phyloP scores from a whole-genome alignment of 2,888 invertebrate genomes.

The Criorhina ranunculi region DNA sequence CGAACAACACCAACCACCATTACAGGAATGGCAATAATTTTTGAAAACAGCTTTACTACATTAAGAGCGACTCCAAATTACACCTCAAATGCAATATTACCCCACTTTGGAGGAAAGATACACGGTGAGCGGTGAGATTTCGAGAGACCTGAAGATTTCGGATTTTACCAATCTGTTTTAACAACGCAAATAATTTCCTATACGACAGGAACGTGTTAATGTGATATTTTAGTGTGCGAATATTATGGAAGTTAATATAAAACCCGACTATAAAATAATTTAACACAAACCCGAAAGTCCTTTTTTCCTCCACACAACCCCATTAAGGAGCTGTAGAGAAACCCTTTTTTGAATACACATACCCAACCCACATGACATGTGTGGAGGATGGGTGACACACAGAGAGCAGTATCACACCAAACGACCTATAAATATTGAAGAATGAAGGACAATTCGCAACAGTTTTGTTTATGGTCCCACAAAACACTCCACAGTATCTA shows the following conservation, averaged over 20 bases:
- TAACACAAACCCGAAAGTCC: slow-evolving; percentile 60
- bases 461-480: slow-evolving; percentile 71
- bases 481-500: slow-evolving; percentile 54
- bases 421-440: slow-evolving; percentile 75
- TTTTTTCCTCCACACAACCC: slow-evolving; percentile 37
- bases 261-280: slow-evolving; percentile 72
- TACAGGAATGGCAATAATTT: slow-evolving; percentile 59
- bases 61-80: slow-evolving; percentile 59
- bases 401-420: slow-evolving; percentile 51
- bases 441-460: slow-evolving; percentile 76
- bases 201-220: slow-evolving; percentile 71
- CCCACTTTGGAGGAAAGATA: slow-evolving; percentile 10
- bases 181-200: slow-evolving; percentile 64
- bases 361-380: slow-evolving; percentile 23
- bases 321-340: slow-evolving; percentile 47
- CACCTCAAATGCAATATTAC: slow-evolving; percentile 50
- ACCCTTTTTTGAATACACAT: slow-evolving; percentile 57
- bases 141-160: slow-evolving; percentile 39
- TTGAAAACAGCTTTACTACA: slow-evolving; percentile 71
- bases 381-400: slow-evolving; percentile 20
- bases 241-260: slow-evolving; percentile 66
- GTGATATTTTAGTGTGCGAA: slow-evolving; percentile 69
- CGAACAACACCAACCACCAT: slow-evolving; percentile 34
- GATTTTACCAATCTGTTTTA: slow-evolving; percentile 69
- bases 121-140: slow-evolving; percentile 4